These are phyloP conservation scores for Eupithecia pulchellata DNA, from an alignment of 2,888 invertebrate genomes.

Conservation along the genomic window DNA sequence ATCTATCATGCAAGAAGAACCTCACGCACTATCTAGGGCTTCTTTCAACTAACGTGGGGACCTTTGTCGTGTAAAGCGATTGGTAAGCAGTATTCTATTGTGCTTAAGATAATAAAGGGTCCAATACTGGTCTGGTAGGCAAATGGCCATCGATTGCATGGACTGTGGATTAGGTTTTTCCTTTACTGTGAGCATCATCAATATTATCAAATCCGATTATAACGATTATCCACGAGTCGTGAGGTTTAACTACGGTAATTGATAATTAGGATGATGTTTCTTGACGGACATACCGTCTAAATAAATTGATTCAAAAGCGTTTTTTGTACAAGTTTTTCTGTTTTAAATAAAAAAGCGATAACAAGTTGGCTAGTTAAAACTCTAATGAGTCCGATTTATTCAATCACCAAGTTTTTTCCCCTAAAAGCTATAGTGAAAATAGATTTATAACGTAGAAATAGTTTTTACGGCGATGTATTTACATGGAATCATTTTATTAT, in stretches of 20 bases:
- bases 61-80: not conserved
- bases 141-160: not conserved
- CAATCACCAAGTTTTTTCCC: not conserved
- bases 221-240: not conserved
- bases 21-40: not conserved
- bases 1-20: no score
- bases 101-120: no score
- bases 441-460: not conserved
- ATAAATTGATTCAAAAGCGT: not conserved
- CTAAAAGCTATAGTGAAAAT: not conserved
- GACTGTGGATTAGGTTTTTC: not conserved
- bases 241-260: not conserved
- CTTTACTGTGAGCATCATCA: not conserved
- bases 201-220: not conserved
- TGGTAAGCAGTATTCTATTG: not conserved
- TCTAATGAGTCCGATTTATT: not conserved
- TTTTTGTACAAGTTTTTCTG: not conserved
- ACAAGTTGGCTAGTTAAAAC: conserved; percentile 4
- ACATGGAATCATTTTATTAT: not conserved
- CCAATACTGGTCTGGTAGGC: no score
- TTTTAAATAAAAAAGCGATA: not conserved
- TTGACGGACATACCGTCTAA: not conserved
- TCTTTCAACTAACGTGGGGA: not conserved
- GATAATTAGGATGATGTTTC: not conserved
- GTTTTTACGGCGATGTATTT: not conserved